These are phyloP conservation scores for Vireo griseus DNA, from an alignment of 2,797 vertebrate species.

Conservation along the genomic window DNA sequence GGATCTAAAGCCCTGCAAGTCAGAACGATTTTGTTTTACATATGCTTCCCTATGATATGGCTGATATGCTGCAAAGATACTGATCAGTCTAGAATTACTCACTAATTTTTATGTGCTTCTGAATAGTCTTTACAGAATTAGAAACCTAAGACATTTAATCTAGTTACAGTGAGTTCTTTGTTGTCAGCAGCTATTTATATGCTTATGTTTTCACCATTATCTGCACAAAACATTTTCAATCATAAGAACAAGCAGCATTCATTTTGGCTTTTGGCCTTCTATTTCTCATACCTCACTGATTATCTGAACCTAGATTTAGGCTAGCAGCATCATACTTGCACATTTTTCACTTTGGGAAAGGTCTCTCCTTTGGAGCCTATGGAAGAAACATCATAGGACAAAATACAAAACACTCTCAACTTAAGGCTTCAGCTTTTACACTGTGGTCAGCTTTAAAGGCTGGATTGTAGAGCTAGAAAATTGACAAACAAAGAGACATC, in stretches of 20 bases:
- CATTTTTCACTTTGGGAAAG: neutral
- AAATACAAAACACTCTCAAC: neutral
- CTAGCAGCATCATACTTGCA: neutral
- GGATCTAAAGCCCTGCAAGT: neutral
- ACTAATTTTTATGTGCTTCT: neutral
- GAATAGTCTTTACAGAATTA: neutral
- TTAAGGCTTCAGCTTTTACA: neutral
- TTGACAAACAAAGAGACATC: neutral
- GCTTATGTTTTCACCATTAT: neutral
- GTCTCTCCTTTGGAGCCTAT: neutral
- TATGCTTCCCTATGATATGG: neutral
- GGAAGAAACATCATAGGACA: neutral
- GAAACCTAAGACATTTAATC: neutral
- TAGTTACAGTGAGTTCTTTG: neutral
- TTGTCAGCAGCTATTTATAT: neutral
- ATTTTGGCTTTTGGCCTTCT: neutral
- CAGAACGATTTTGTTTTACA: neutral
- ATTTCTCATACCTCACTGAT: neutral
- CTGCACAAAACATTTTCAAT: neutral
- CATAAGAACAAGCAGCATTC: neutral
- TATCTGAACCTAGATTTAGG: neutral
- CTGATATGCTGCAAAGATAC: neutral
- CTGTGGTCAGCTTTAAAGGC: neutral
- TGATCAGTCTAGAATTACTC: neutral
- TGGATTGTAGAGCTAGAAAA: neutral